phyloP scores from a whole-genome alignment of 2,888 invertebrate genomes.

The Euclidia mi region DNA sequence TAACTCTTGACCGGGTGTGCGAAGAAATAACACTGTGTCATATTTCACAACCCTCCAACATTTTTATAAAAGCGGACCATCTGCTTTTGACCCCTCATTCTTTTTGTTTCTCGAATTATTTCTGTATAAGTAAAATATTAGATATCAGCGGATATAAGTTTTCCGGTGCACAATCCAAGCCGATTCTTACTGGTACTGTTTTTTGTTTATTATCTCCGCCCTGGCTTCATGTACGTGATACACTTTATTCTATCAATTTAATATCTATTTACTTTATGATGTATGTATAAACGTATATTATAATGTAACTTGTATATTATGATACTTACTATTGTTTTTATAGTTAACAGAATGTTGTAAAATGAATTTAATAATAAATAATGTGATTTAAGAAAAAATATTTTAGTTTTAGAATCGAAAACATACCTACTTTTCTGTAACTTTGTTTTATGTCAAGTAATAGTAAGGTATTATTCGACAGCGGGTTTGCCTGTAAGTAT shows the following conservation, averaged over 20 bases:
- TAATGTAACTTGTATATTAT: no score
- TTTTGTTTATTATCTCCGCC: slow-evolving; percentile 45
- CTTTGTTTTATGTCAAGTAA: no score
- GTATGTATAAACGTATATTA: no score
- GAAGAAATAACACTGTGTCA: slow-evolving; percentile 90
- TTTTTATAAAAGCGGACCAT: slow-evolving; percentile 90
- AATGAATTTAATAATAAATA: no score
- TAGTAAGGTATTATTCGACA: no score
- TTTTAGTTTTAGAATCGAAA: no score
- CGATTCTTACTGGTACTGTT: slow-evolving; percentile 60
- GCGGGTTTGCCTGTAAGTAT: no score
- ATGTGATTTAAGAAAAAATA: no score
- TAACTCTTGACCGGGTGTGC: slow-evolving; percentile 90
- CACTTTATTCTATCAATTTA: no score
- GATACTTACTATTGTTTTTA: no score
- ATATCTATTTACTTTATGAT: not conserved
- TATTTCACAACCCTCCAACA: slow-evolving; percentile 90
- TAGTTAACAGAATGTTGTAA: no score
- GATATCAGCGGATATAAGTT: slow-evolving; percentile 69
- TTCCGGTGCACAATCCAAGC: slow-evolving; percentile 67
- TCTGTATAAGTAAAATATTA: slow-evolving; percentile 85
- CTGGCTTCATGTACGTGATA: slow-evolving; percentile 16
- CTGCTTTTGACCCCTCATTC: slow-evolving; percentile 90
- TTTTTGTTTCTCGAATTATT: slow-evolving; percentile 89
- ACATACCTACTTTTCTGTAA: no score